phyloP scores from a whole-genome alignment of 2,888 invertebrate species.

The Epinotia demarniana region DNA sequence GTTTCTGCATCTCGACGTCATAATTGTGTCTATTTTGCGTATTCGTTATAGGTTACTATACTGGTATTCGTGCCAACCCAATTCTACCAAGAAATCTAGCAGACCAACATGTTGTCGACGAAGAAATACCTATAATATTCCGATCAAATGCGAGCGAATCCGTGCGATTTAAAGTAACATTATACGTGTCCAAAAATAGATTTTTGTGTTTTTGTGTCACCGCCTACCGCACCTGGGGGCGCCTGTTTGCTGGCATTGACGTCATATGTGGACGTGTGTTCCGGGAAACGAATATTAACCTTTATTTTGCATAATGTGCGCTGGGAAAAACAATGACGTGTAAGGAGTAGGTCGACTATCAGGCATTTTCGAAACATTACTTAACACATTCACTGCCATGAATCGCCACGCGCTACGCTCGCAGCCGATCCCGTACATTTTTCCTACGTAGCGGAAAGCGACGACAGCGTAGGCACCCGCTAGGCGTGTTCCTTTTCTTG shows the following conservation, averaged over 20 bases:
- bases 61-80: no score
- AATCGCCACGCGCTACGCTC: no score
- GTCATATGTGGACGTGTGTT: slow-evolving; percentile 23
- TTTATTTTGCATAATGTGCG: slow-evolving; percentile 1
- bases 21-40: no score
- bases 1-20: no score
- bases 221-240: slow-evolving; percentile 26
- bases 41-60: no score
- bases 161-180: slow-evolving; percentile 2
- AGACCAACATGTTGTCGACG: no score
- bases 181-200: slow-evolving; percentile 17
- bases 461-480: no score
- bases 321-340: background rate
- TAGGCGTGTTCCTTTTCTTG: no score
- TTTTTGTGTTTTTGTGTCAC: slow-evolving; percentile 19
- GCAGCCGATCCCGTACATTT: no score
- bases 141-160: background rate
- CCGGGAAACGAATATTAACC: slow-evolving; percentile 26
- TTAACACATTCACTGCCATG: background rate
- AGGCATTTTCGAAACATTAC: background rate
- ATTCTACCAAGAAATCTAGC: no score
- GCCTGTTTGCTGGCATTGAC: slow-evolving; percentile 34
- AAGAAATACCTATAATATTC: no score
- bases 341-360: background rate
- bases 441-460: no score